Conservation (phyloP, 2,113 vertebrate genomes). For the Chunga burmeisteri region DNA sequence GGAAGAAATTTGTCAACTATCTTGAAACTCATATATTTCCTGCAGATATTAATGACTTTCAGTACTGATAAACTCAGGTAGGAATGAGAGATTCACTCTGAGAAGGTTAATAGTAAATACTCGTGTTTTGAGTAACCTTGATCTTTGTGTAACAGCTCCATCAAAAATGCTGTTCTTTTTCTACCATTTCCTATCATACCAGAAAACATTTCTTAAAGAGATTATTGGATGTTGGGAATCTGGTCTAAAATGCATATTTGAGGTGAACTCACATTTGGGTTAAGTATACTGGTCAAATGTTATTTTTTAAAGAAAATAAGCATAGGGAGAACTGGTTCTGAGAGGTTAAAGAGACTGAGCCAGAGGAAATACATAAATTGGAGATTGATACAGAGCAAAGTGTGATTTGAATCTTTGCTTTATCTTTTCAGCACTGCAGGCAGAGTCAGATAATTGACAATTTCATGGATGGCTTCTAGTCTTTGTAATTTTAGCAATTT, state of each 20-base stretch:
- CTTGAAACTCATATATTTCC: not conserved
- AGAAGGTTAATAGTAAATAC: not conserved
- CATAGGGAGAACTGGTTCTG: not conserved
- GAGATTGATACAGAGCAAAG: not conserved
- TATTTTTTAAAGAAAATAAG: not conserved
- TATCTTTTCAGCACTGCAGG: not conserved
- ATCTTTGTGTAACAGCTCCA: not conserved
- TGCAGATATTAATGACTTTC: not conserved
- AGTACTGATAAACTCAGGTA: not conserved
- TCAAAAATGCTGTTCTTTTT: not conserved
- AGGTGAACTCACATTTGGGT: not conserved
- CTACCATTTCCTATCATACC: not conserved
- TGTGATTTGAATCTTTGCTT: slow-evolving; percentile 1
- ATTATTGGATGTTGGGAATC: not conserved
- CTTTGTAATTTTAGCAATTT: slow-evolving; percentile 49
- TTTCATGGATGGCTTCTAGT: slow-evolving; percentile 56
- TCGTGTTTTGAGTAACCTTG: not conserved
- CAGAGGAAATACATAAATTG: not conserved
- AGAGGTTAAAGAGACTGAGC: not conserved
- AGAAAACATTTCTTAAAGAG: not conserved
- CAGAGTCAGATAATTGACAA: slow-evolving; percentile 49
- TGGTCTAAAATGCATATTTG: not conserved
- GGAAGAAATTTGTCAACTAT: not conserved
- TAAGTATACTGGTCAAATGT: not conserved
- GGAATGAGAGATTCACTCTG: not conserved